A percentile compares a stretch with the other conserved stretches of the same genome.
phyloP scores from a whole-genome alignment of 2,113 vertebrate species.

The Penelope pileata region DNA sequence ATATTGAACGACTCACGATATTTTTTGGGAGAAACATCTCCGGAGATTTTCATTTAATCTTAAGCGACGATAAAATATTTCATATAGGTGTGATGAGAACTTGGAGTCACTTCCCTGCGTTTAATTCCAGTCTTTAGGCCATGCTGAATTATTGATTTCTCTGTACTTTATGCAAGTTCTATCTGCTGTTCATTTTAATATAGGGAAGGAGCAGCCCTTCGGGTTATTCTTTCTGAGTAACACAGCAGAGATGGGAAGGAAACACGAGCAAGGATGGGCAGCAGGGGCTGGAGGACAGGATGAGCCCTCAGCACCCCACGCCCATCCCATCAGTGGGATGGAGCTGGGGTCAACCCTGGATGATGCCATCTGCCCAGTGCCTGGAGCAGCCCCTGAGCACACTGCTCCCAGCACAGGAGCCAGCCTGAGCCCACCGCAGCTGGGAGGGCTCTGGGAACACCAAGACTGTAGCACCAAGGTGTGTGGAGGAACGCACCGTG shows the following conservation, averaged over 20 bases:
- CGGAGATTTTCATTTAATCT: background rate
- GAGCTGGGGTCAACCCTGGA: background rate
- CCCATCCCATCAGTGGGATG: accelerated
- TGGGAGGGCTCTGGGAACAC: no score
- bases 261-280: background rate
- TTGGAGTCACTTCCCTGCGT: background rate
- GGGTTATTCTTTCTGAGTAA: background rate
- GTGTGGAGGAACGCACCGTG: background rate
- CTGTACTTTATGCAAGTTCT: background rate
- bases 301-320: accelerated
- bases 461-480: no score
- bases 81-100: no score
- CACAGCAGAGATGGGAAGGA: background rate
- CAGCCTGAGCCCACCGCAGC: no score
- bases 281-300: background rate
- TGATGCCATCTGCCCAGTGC: no score
- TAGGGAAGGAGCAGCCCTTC: background rate
- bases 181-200: background rate
- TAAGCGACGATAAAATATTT: background rate
- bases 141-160: background rate
- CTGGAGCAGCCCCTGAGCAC: accelerated
- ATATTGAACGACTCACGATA: background rate
- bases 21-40: background rate
- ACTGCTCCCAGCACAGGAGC: no score
- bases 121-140: background rate